Base-by-base conservation (phyloP, 2,888 invertebrate genomes). In the Stenolophus ochropezus region DNA sequence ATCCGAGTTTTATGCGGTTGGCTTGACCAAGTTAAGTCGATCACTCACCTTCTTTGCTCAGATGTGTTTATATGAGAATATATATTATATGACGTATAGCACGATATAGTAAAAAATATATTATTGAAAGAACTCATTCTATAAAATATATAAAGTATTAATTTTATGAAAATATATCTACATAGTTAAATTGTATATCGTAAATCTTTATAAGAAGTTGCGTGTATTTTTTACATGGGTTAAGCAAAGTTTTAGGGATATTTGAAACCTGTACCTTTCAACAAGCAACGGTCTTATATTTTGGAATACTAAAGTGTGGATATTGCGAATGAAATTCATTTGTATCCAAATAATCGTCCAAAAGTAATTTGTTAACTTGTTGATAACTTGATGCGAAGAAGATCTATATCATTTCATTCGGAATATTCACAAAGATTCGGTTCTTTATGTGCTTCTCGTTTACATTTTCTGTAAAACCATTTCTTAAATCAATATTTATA, bases 61-160 rank as follows among this genome's bases (percentile, higher is more conserved):
- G 49, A 73, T 21, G 33, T 69, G 65, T 69, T 73, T 73, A 73
- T 73, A 73, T 73, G 51, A 73, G 47, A 73, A 25, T 73, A 71
- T 71, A 71, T 47, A 71, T 71, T 71, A 71, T 73, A 73, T 73
- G 73, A 51, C 73, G 47, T 71, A 73, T 73, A 73, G 73, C 73
- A 73, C 73, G 51, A 49, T 23, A 49, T 73, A 73, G 65, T 61
- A 61, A 23, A 58, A 69, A 69, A 69, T 33, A 69, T 33, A 69
- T 69, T 69, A 69, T 33, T 69, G 65, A 69, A 69, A 69, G 27
- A 69, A 61, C 61, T 61, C 61, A 23, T 69, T 69, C 27, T 69
- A 69, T 69, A 23, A 61, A 56, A 69, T 69, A 69, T 69, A 69
- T 69, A 69, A 69, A 69, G 65, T 69, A 69, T 69, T 69, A 69